Evolutionary conservation across 1,140 invertebrate genomes (phyloP), one percentile per base, ranked within the genome.

Genomic region (Acromyrmex charruanus): DNA sequence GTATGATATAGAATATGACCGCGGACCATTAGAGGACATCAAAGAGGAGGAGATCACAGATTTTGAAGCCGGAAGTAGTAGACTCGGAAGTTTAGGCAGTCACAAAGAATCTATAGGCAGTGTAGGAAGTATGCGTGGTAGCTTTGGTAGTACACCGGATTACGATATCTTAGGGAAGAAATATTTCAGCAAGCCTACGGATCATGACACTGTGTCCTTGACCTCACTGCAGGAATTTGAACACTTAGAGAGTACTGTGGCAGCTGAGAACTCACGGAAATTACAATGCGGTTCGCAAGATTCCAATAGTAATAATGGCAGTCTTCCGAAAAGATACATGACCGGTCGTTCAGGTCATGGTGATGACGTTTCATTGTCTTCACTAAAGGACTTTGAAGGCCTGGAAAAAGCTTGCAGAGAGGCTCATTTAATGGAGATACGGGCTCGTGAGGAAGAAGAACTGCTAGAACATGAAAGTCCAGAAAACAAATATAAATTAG

Each of bases 221-320:
- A 98, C 97, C 80, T 99, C 98, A 9, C 95, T 99, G 82, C 98
- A 99, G 94, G 99, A 99, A 94, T 99, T 99, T 95, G 98, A 99
- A 95, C 97, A 97, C 79, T 94, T 99, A 7, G 99, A 99, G 95
- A 97, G 96, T 91, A 97, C 98, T 0, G 96, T 98, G 77, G 97
- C 96, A 0, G 93, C 97, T 49, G 97, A 97, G 92, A 97, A 96
- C 74, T 91, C 93, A 0, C 95, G 95, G 16, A 95, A 95, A 86
- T 94, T 96, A 53, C 95, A 96, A 93, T 96, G 96, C 87, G 96
- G 97, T 28, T 97, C 96, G 16, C 97, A 98, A 91, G 98, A 98
- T 94, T 98, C 97, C 0, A 96, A 97, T 0, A 96, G 97, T 25
- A 95, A 94, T 61, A 98, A 98, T 92, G 97, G 97, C 12, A 98